A percentile compares a stretch with the other conserved stretches of the same genome.
Conservation (phyloP, 2,888 invertebrate species). For the Nasonia oneida region DNA sequence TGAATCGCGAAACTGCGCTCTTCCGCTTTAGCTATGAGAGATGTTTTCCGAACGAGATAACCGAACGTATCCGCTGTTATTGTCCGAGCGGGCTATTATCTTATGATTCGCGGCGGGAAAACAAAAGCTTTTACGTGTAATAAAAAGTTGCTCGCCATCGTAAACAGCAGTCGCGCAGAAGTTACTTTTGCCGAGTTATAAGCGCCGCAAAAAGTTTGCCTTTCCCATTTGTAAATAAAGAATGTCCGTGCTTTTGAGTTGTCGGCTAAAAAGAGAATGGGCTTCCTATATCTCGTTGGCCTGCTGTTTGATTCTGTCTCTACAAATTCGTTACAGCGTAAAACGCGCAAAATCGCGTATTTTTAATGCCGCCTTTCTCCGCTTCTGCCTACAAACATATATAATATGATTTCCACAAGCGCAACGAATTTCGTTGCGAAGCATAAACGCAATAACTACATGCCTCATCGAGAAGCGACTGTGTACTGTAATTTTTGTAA, state of each 20-base stretch:
- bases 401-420: too few relatives aligned
- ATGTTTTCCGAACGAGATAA: background rate
- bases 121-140: background rate
- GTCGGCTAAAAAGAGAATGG: background rate
- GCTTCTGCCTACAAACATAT: background rate
- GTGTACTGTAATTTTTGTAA: constrained; percentile 34
- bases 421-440: background rate
- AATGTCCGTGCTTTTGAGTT: background rate
- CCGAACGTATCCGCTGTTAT: background rate
- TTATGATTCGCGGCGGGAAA: background rate
- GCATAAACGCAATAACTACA: background rate
- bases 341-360: background rate
- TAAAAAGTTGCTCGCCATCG: background rate
- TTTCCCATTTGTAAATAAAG: background rate
- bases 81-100: background rate
- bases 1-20: background rate
- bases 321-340: background rate
- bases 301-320: background rate
- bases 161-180: background rate
- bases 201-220: background rate
- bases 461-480: too few relatives aligned
- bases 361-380: background rate
- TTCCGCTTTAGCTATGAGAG: background rate
- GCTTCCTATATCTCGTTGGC: background rate
- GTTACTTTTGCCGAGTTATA: background rate